Evolutionary conservation across 1,140 invertebrate species (phyloP), one percentile per base, ranked within the genome.

Genomic region (Dryas iulia): DNA sequence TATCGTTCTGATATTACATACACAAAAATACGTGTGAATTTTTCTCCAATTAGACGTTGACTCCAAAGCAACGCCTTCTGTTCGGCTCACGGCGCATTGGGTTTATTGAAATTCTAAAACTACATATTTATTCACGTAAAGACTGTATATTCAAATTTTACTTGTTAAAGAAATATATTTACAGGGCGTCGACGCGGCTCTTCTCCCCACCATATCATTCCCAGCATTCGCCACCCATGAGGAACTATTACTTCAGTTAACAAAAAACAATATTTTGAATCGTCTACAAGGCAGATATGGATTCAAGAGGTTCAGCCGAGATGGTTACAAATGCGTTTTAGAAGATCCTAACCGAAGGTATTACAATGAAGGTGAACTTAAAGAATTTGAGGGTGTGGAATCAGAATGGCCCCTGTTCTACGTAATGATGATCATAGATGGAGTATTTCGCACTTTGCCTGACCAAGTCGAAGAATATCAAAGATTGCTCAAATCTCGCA

Each of bases 201-300:
- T 99, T 12, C 81, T 99, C 24, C 94, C 97, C 8, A 98, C 98
- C 1, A 96, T 99, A 74, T 98, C 98, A 11, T 99, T 98, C 93
- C 99, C 99, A 28, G 97, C 97, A 3, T 99, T 99, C 94, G 98
- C 97, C 0, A 99, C 98, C 10, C 99, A 99, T 78, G 98, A 99
- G 92, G 96, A 98, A 77, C 91, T 95, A 28, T 87, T 99, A 0
- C 97, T 97, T 59, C 94, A 95, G 58, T 93, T 96, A 81, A 98
- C 98, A 0, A 97, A 99, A 86, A 92, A 94, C 3, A 99, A 98
- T 90, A 95, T 99, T 30, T 92, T 98, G 0, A 92, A 94, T 52
- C 96, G 96, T 79, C 92, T 99, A 47, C 96, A 96, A 91, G 98
- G 99, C 23, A 95, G 95, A 79, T 97, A 97, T 90, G 98, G 98